Evolutionary conservation across 1,140 invertebrate genomes (phyloP), one percentile per base, ranked within the genome.

Genomic region (Atta colombica): DNA sequence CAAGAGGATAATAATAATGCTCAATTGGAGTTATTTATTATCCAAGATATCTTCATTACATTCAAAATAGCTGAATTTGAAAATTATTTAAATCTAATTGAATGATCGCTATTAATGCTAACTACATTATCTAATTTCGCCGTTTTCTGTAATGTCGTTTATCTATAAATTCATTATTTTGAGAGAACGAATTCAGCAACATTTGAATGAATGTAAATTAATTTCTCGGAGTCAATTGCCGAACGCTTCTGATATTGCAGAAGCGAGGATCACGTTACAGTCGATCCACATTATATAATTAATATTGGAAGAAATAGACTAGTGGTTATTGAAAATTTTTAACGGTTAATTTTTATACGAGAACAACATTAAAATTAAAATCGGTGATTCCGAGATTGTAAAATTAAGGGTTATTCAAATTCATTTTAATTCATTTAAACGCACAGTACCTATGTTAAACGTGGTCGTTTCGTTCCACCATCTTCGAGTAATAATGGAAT

Each of bases 331-430:
- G 21, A 69, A 55, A 39, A 16, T 69, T 55, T 81, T 25, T 18
- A 81, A 49, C n/a, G 21, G 31, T 80, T 39, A 71, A 18, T 81
- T 81, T 55, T 81, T 31, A n/a, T 14, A 28, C 18, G 63, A 69
- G 49, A 69, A 6, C 31, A 16, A 39, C n/a, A 25, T 58, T 71
- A 81, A 81, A 78, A 66, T 66, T 14, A 21, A 66, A 81, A 39
- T 45, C 25, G 31, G 21, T 18, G n/a, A 21, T 80, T 55, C 51
- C 16, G 16, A 12, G 63, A 39, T 10, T 16, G 3, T 25, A n/a
- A 71, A 81, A 81, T 81, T 71, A 39, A 81, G 35, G n/a, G 21
- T 69, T 81, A 69, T 81, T 69, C 21, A 71, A 71, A 81, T 69
- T 53, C 31, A 45, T 71, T 71, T 81, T 55, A 53, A 71, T 69